Percentiles rank a stretch among this genome's conserved stretches.
Conservation (phyloP, 1,140 invertebrate species). For the Brachionus calyciflorus region DNA sequence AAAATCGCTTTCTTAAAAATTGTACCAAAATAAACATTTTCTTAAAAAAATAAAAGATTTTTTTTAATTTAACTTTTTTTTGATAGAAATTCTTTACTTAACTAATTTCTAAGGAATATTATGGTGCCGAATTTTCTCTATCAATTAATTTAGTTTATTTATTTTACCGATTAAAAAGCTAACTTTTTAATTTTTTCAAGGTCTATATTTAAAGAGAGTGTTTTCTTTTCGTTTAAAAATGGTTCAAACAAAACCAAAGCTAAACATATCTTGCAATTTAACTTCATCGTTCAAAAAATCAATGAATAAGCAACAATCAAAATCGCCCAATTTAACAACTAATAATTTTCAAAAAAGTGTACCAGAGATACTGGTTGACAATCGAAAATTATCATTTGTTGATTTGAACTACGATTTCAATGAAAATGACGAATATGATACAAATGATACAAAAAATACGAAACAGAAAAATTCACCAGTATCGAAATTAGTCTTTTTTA, state of each 20-base stretch:
- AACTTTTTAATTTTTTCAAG: too few species aligned
- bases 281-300: not conserved
- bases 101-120: too few species aligned
- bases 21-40: too few species aligned
- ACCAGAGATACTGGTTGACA: not conserved
- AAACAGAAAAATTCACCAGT: too few species aligned
- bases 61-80: too few species aligned
- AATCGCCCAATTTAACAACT: not conserved
- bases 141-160: too few species aligned
- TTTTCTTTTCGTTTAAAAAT: not conserved
- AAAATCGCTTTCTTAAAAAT: too few species aligned
- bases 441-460: not conserved
- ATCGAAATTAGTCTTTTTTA: not conserved
- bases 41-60: too few species aligned
- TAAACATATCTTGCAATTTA: not conserved
- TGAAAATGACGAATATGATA: not conserved
- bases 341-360: not conserved
- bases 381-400: not conserved
- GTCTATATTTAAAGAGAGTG: too few species aligned
- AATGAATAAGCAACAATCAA: not conserved
- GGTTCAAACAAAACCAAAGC: conserved; percentile 12
- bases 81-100: too few species aligned
- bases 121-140: too few species aligned
- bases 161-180: too few species aligned
- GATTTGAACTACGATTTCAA: not conserved